Percentiles rank a stretch among this genome's conserved stretches.
These are phyloP conservation scores for Myotis yumanensis DNA, from an alignment of 2,113 vertebrate genomes.

Conservation along the genomic window DNA sequence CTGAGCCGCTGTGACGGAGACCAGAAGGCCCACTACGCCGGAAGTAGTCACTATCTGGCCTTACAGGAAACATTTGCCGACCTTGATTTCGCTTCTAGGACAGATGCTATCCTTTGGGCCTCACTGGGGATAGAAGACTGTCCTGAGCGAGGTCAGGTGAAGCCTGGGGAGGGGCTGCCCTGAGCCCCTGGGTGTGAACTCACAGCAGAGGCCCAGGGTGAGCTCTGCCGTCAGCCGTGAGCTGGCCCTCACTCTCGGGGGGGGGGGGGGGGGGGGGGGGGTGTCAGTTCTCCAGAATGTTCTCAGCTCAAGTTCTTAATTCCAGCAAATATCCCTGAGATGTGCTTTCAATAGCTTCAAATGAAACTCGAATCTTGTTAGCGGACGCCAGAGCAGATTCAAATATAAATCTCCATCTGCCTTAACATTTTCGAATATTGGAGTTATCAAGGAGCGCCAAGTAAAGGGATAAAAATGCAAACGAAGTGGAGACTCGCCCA, in stretches of 20 bases:
- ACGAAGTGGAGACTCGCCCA: not conserved
- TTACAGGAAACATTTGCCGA: accelerated
- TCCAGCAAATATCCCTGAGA: conserved; percentile 40
- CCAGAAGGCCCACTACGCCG: accelerated
- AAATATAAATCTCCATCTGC: conserved; percentile 61
- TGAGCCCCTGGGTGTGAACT: not conserved
- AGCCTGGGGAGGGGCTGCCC: not conserved
- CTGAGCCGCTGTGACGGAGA: not conserved
- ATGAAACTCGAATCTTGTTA: conserved; percentile 72
- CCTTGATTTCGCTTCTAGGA: not conserved
- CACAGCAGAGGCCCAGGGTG: accelerated
- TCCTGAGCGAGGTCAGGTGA: not conserved
- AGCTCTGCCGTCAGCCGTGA: accelerated
- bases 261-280: too few species aligned
- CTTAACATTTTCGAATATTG: conserved; percentile 54
- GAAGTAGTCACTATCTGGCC: accelerated
- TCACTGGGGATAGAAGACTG: accelerated
- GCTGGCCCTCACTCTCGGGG: not conserved
- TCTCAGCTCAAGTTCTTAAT: conserved; percentile 7
- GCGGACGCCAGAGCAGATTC: conserved; percentile 56
- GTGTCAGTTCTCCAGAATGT: not conserved
- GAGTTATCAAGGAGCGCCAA: conserved; percentile 72
- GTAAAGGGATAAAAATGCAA: conserved; percentile 80
- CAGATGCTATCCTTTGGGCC: accelerated
- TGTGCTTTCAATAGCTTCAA: conserved; percentile 72